Conservation (phyloP, 1,140 invertebrate genomes). For the Calycopis cecrops region DNA sequence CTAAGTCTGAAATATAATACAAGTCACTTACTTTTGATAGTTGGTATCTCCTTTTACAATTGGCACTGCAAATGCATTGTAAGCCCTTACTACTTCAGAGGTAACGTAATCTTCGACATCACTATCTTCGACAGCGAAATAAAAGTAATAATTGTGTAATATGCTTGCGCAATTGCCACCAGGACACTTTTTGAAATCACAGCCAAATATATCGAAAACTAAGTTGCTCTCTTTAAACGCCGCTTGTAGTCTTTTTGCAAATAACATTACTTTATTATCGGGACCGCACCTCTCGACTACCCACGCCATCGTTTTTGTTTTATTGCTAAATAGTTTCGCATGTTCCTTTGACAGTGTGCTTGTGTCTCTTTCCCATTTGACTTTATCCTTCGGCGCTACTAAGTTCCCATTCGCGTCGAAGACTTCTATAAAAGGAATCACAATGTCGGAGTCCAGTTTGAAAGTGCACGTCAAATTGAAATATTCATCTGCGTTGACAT, state of each 20-base stretch:
- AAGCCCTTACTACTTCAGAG: conserved; percentile 76
- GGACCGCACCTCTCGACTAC: conserved; percentile 78
- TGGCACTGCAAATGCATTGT: conserved; percentile 71
- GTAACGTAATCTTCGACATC: conserved; percentile 78
- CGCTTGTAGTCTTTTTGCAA: conserved; percentile 74
- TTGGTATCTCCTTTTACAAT: conserved; percentile 67
- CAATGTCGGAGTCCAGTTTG: conserved; percentile 71
- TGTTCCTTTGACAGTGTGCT: conserved; percentile 24
- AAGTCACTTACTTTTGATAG: conserved; percentile 43
- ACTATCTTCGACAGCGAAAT: conserved; percentile 80
- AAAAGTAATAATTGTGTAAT: conserved; percentile 79
- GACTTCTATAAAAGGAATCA: conserved; percentile 72
- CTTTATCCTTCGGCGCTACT: conserved; percentile 42
- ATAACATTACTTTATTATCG: conserved; percentile 70
- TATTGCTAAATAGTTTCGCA: conserved; percentile 33
- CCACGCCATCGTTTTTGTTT: conserved; percentile 76
- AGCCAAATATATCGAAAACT: conserved; percentile 83
- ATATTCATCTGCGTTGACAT: conserved; percentile 40
- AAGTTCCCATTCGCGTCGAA: conserved; percentile 44
- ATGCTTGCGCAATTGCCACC: conserved; percentile 49
- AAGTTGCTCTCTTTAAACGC: conserved; percentile 62
- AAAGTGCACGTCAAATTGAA: conserved; percentile 82
- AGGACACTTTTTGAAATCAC: conserved; percentile 63
- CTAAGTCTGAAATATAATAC: neutral
- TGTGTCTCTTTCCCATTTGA: conserved; percentile 35